Conservation (phyloP, 92 coral and sea anemone species). For the Phenganax subtilis region DNA sequence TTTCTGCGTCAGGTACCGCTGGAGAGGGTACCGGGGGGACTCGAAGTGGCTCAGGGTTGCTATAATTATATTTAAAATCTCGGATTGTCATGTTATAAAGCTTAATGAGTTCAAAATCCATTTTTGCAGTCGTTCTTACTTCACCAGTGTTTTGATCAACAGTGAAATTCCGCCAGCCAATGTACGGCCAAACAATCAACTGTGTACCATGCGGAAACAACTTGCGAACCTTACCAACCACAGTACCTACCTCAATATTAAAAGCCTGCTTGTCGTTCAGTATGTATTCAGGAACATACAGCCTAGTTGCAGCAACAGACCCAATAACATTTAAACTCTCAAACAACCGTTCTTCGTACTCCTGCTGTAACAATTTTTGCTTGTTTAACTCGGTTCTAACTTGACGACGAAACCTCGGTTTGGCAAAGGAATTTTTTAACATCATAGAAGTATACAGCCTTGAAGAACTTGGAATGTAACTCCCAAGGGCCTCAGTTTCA, state of each 20-base stretch:
- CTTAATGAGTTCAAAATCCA: slow-evolving; percentile 34
- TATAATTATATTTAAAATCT: slow-evolving; percentile 30
- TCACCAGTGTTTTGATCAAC: slow-evolving; percentile 25
- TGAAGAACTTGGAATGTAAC: not conserved
- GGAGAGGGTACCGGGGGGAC: slow-evolving; percentile 31
- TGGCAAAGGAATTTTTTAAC: slow-evolving; percentile 7
- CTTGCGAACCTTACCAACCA: slow-evolving; percentile 35
- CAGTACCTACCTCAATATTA: slow-evolving; percentile 18
- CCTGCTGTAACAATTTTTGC: not conserved
- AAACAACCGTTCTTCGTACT: slow-evolving; percentile 12
- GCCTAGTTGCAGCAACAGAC: slow-evolving; percentile 20
- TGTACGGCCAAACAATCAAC: slow-evolving; percentile 32
- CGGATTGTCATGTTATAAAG: slow-evolving; percentile 36
- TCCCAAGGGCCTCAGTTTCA: not conserved
- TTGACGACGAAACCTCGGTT: slow-evolving; percentile 1
- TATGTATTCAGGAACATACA: slow-evolving; percentile 27
- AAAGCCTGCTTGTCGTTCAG: not conserved
- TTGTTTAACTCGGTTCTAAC: not conserved
- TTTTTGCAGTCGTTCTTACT: slow-evolving; percentile 12
- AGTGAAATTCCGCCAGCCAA: slow-evolving; percentile 25
- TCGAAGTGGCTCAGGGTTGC: not conserved
- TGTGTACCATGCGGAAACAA: slow-evolving; percentile 31
- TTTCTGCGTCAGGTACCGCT: not conserved
- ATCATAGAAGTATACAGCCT: slow-evolving; percentile 5
- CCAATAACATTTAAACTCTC: slow-evolving; percentile 24